Conservation (phyloP, 2,797 vertebrate species). For the Lophotriccus pileatus region DNA sequence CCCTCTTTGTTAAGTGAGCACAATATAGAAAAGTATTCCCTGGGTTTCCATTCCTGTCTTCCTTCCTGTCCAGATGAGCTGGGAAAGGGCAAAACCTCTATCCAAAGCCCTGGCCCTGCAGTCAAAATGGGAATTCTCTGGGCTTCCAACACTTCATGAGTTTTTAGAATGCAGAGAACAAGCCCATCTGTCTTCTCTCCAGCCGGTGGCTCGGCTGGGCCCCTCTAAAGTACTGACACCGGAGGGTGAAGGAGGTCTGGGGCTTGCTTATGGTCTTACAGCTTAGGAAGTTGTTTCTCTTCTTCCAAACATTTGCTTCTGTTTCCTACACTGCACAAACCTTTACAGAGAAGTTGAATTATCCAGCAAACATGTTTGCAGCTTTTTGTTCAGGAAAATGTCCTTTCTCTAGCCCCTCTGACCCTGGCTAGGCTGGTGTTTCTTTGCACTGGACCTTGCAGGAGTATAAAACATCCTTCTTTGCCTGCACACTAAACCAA, state of each 20-base stretch:
- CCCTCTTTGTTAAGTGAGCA: constrained; percentile 25
- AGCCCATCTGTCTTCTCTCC: background rate
- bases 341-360: background rate
- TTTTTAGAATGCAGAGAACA: background rate
- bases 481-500: background rate
- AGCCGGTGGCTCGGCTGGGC: background rate
- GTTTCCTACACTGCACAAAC: background rate
- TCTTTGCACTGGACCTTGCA: background rate
- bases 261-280: background rate
- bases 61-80: constrained; percentile 28
- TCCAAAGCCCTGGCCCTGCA: background rate
- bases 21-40: background rate
- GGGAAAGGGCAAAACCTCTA: background rate
- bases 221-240: background rate
- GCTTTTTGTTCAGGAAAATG: background rate
- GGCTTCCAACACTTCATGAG: background rate
- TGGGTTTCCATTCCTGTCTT: background rate
- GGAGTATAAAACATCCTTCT: background rate
- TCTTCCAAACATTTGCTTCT: background rate
- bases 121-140: background rate
- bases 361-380: background rate
- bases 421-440: background rate
- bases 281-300: background rate
- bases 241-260: background rate
- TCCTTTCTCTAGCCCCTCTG: background rate